Conservation (phyloP, 1,140 invertebrate species). For the Agrypnia vestita region DNA sequence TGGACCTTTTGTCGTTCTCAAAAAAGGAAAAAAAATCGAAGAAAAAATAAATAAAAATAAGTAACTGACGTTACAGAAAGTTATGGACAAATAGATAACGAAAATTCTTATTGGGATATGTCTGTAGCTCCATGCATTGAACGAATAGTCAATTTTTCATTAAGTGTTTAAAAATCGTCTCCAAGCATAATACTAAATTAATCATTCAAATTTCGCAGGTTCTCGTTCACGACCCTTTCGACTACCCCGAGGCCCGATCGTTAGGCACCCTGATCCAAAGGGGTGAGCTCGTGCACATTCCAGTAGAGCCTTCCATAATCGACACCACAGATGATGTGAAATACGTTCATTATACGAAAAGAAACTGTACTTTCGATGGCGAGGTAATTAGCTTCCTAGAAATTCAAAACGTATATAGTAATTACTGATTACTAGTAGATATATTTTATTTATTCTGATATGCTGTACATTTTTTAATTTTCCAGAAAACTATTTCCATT, state of each 20-base stretch:
- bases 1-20: too few relatives aligned
- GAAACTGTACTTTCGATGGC: conserved; percentile 54
- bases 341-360: conserved; percentile 43
- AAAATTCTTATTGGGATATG: too few relatives aligned
- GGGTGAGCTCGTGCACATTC: conserved; percentile 49
- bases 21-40: too few relatives aligned
- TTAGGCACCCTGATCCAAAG: conserved; percentile 47
- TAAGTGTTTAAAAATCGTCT: too few relatives aligned
- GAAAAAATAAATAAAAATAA: too few relatives aligned
- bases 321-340: conserved; percentile 58
- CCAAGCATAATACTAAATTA: background rate
- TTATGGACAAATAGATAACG: too few relatives aligned
- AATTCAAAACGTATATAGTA: too few relatives aligned
- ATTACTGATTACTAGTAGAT: too few relatives aligned
- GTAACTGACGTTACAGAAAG: too few relatives aligned
- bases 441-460: background rate
- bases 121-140: too few relatives aligned
- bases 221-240: conserved; percentile 46
- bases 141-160: too few relatives aligned
- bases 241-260: conserved; percentile 52
- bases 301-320: conserved; percentile 51
- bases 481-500: conserved; percentile 47
- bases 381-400: conserved; percentile 35
- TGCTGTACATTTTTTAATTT: background rate
- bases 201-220: conserved; percentile 29